These are phyloP conservation scores for Aleiodes alternator DNA, from an alignment of 2,888 invertebrate species.

Conservation along the genomic window DNA sequence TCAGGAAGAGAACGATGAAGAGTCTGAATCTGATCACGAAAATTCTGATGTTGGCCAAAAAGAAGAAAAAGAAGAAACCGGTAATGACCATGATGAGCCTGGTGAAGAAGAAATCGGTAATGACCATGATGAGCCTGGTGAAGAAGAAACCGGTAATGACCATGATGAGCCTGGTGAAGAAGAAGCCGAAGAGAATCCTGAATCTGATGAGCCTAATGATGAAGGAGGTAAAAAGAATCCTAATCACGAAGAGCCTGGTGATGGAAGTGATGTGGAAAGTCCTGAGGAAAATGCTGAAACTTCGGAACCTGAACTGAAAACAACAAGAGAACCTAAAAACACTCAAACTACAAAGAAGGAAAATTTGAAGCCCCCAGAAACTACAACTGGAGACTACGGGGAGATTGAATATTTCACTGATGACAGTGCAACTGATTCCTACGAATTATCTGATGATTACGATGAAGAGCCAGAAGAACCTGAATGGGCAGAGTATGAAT, in stretches of 20 bases:
- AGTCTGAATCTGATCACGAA: conserved; percentile 8
- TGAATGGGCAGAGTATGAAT: conserved; percentile 9
- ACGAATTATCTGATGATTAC: conserved; percentile 31
- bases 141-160: too few relatives aligned
- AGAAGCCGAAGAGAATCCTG: neutral
- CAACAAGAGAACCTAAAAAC: neutral
- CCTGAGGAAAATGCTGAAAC: neutral
- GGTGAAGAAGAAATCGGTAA: conserved; percentile 15
- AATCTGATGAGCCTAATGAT: conserved; percentile 1
- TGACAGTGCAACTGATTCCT: neutral
- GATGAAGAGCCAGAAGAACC: neutral
- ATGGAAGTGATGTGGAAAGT: conserved; percentile 14
- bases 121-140: neutral
- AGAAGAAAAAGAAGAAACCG: conserved; percentile 28
- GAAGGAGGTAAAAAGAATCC: too few relatives aligned
- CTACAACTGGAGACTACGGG: conserved; percentile 23
- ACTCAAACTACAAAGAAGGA: neutral
- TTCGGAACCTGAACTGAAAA: neutral
- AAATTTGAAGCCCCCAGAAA: neutral
- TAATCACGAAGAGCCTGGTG: neutral
- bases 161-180: neutral
- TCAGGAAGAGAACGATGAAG: neutral
- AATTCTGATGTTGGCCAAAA: neutral
- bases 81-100: neutral
- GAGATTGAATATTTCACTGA: conserved; percentile 43